Conservation (phyloP, 2,888 invertebrate species). For the Phengaris alcon region DNA sequence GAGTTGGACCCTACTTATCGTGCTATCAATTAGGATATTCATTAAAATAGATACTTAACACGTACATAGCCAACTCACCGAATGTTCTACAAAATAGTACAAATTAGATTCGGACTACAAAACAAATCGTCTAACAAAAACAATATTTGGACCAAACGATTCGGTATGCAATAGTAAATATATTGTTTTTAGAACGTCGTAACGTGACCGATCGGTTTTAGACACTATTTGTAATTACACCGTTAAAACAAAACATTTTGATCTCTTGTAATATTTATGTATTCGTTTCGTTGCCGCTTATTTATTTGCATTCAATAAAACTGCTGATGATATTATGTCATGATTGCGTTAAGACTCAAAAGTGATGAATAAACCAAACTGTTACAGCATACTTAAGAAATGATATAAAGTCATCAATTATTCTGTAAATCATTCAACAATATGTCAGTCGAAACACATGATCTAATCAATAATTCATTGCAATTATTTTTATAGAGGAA, state of each 20-base stretch:
- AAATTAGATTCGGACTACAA: slow-evolving; percentile 2
- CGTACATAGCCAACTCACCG: neutral
- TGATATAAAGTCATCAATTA: neutral
- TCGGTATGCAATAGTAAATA: slow-evolving; percentile 31
- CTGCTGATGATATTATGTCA: slow-evolving; percentile 5
- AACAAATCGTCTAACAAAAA: neutral
- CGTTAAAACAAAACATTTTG: slow-evolving; percentile 11
- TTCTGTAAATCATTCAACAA: neutral
- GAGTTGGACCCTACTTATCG: too few relatives aligned
- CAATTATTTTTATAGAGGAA: too few relatives aligned
- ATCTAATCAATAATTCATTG: too few relatives aligned
- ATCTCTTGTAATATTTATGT: neutral
- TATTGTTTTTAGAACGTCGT: slow-evolving; percentile 38
- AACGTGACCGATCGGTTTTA: slow-evolving; percentile 46
- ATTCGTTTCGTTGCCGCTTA: too few relatives aligned
- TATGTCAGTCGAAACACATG: too few relatives aligned
- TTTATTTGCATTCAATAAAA: neutral
- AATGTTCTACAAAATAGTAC: neutral
- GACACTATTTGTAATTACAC: slow-evolving; percentile 37
- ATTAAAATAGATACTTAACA: too few relatives aligned
- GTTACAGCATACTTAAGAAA: slow-evolving; percentile 1
- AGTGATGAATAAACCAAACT: slow-evolving; percentile 2
- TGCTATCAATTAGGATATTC: too few relatives aligned
- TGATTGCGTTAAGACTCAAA: slow-evolving; percentile 5
- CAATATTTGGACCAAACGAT: slow-evolving; percentile 3